Evolutionary conservation across 2,113 vertebrate genomes (phyloP), one percentile per base, ranked within the genome.

Genomic region (Ancistrus triradiatus): DNA sequence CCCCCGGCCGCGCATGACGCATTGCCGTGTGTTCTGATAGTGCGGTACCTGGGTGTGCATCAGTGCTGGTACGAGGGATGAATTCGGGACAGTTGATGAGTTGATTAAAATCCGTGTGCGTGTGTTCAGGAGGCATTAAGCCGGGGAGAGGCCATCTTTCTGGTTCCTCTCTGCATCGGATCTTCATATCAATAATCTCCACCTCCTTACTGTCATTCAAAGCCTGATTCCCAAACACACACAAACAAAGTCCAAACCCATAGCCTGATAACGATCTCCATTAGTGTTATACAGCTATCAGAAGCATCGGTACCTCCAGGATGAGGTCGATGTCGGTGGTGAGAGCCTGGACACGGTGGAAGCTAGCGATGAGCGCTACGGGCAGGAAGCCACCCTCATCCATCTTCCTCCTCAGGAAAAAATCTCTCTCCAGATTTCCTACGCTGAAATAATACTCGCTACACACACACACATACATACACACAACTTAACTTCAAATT

Each of bases 361-460:
- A 99, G 68, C 93, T 94, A 60, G 93, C 93, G 0, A 99, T 91
- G 28, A 99, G 89, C 2, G 87, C 86, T 50, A 99, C 81, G 28
- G 95, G 94, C 69, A 98, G 88, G 77, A 98, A 99, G 8, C 96
- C 96, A 0, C 91, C 93, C 0, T 88, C 76, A 64, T 99, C 95
- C 96, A 99, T 99, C 83, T 97, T 98, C 73, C 91, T 87, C 44
- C 96, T 85, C 75, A 99, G 84, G 87, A 98, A 98, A 74, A 99
- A 95, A 74, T 99, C 96, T 28, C 95, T 81, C 81, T 99, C 91
- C 84, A 99, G 80, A 77, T 99, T 98, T 81, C 96, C 95, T 74
- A 95, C 84, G 0, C 96, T 99, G 85, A 99, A 99, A 88, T 99
- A 99, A 78, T 99, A 99, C 21, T 99, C 96, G 50, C 96, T 98